Percentiles rank a stretch among this genome's conserved stretches.
phyloP scores from a whole-genome alignment of 2,888 invertebrate species.

The Acleris cristana region DNA sequence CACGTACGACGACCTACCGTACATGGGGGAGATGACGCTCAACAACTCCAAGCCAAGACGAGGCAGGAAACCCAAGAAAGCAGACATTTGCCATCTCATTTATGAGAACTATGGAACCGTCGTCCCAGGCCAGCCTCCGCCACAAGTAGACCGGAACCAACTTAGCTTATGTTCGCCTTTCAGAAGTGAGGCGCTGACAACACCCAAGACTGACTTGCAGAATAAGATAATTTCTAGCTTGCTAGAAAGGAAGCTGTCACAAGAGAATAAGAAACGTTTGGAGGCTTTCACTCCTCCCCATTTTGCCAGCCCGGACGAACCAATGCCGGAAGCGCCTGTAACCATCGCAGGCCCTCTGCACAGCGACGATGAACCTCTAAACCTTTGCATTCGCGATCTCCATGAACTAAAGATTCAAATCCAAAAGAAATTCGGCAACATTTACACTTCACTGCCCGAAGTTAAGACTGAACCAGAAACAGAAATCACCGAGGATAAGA shows the following conservation, averaged over 20 bases:
- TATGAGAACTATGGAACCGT: conserved; percentile 96
- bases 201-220: conserved; percentile 86
- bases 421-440: conserved; percentile 85
- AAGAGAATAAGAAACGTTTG: conserved; percentile 83
- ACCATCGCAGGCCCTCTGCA: conserved; percentile 65
- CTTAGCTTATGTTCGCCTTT: conserved; percentile 56
- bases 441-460: conserved; percentile 82
- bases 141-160: conserved; percentile 72
- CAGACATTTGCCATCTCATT: conserved; percentile 95
- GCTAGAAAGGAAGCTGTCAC: conserved; percentile 87
- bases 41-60: conserved; percentile 94
- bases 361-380: conserved; percentile 88
- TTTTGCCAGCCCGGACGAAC: conserved; percentile 66
- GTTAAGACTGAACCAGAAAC: conserved; percentile 84
- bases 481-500: conserved; percentile 76
- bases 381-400: conserved; percentile 91
- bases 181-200: conserved; percentile 54
- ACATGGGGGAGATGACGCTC: conserved; percentile 96
- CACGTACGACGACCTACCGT: conserved; percentile 92
- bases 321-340: conserved; percentile 66
- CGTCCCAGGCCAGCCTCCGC: conserved; percentile 88
- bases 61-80: conserved; percentile 95
- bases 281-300: conserved; percentile 65
- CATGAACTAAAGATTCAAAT: conserved; percentile 87
- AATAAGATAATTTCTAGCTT: conserved; percentile 88